phyloP scores from a whole-genome alignment of 2,797 vertebrate genomes.

The Melanotaenia nigrans region DNA sequence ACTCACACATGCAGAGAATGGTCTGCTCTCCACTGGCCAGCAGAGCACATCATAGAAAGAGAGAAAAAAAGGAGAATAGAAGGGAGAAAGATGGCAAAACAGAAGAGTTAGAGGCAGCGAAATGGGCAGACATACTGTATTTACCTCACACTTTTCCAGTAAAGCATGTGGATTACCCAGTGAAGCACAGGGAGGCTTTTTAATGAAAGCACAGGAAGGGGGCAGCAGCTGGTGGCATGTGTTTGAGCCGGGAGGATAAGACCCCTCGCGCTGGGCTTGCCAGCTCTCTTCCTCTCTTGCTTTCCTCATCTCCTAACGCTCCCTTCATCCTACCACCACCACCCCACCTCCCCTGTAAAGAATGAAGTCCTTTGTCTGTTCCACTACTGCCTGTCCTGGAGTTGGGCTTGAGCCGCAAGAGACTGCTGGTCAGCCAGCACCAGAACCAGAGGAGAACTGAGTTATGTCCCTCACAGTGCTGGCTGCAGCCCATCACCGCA shows the following conservation, averaged over 20 bases:
- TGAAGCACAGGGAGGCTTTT: constrained; percentile 79
- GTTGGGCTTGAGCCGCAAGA: constrained; percentile 72
- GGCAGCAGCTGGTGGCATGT: constrained; percentile 88
- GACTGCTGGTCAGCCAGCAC: constrained; percentile 71
- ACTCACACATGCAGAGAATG: constrained; percentile 55
- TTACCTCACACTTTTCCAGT: constrained; percentile 74
- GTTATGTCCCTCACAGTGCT: constrained; percentile 68
- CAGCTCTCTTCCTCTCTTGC: constrained; percentile 60
- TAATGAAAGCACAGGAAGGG: constrained; percentile 88
- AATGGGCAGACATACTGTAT: constrained; percentile 67
- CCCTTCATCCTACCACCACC: constrained; percentile 54
- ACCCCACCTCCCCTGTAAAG: constrained; percentile 63
- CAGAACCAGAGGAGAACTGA: constrained; percentile 78
- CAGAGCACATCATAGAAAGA: constrained; percentile 63
- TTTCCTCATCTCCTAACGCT: constrained; percentile 66
- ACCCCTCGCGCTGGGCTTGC: constrained; percentile 77
- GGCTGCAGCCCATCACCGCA: constrained; percentile 55
- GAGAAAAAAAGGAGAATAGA: constrained; percentile 41
- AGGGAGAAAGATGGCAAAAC: constrained; percentile 42
- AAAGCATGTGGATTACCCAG: constrained; percentile 78
- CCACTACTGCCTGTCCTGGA: constrained; percentile 80
- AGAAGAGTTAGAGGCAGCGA: constrained; percentile 47
- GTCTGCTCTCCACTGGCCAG: constrained; percentile 64
- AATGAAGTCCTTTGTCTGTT: constrained; percentile 86
- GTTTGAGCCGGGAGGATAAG: constrained; percentile 87